Base-by-base conservation (phyloP, 2,888 invertebrate species). In the Drosophila kambysellisi region DNA sequence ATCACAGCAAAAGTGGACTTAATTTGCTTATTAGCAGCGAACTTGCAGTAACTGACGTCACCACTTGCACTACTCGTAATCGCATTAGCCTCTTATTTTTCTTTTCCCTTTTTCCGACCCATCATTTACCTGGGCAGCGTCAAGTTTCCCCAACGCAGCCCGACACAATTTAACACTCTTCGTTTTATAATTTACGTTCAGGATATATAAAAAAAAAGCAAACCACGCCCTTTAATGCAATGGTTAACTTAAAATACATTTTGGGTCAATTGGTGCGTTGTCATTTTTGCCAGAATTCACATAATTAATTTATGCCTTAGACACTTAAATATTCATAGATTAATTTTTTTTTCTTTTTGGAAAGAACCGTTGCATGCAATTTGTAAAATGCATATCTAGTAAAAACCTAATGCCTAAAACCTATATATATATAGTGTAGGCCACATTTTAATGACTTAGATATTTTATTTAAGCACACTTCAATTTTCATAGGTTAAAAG, bases 1-100 rank as follows among this genome's bases (percentile, higher is more conserved):
- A 87, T 83, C 89, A 83, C 75, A 70, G 74, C 77, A 74, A 72
- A 78, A 78, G 81, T 70, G 67, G 81, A 70, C 83, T 82, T 88
- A 77, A 79, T 76, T 56, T 30, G 29, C n/a, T 79, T 85, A 75
- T 79, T 79, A 70, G 68, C 66, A 69, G 80, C 67, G 69, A 80
- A 75, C 70, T 74, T 78, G 70, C 68, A 58, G 53, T 53, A 54
- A 69, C 48, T 75, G 57, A 66, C 17, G 54, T 35, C 11, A 9
- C 29, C 12, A 11, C 12, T 52, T 32, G 46, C n/a, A 17, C 20
- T 15, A 17, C 20, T 20, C 12, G 12, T 20, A 17, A 9, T 17
- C 17, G 29, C 29, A 15, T 12, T 7, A 20, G 12, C 15, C 46
- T 12, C 17, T 17, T 17, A 3, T 17, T 17, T 53, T 17, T 33